Percentiles rank a stretch among this genome's conserved stretches.
These are phyloP conservation scores for Psettodes erumei DNA, from an alignment of 2,113 vertebrate species.

Conservation along the genomic window DNA sequence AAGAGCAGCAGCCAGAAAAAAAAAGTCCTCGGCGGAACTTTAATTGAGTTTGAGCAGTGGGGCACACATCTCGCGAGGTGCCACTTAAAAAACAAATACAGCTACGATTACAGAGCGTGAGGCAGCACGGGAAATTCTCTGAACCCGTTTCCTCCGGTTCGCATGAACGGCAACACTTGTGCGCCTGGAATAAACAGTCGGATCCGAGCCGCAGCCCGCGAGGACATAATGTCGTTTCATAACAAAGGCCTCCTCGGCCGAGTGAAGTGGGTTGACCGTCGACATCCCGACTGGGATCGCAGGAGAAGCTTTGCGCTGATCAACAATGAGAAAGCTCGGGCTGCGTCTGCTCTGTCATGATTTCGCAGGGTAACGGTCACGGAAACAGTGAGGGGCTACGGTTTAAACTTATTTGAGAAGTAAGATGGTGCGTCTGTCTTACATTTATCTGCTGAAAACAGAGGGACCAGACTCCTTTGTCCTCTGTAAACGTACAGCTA, in stretches of 20 bases:
- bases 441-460: conserved; percentile 33
- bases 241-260: conserved; percentile 43
- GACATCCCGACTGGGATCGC: conserved; percentile 67
- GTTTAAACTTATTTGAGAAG: conserved; percentile 64
- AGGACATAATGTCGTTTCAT: conserved; percentile 47
- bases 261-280: conserved; percentile 58
- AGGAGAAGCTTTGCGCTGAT: conserved; percentile 52
- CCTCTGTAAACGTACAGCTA: conserved; percentile 8
- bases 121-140: conserved; percentile 11
- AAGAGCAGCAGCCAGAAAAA: conserved; percentile 1
- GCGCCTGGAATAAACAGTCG: conserved; percentile 11
- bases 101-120: conserved; percentile 1
- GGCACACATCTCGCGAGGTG: not conserved
- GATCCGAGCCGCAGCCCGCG: not conserved
- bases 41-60: not conserved
- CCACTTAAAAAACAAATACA: conserved; percentile 19
- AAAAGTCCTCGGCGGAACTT: not conserved
- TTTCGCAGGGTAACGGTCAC: conserved; percentile 48
- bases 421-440: conserved; percentile 21
- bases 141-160: conserved; percentile 6
- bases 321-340: conserved; percentile 67
- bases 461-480: conserved; percentile 6
- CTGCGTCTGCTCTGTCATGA: conserved; percentile 36
- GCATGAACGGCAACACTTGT: conserved; percentile 19
- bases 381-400: conserved; percentile 35